Base-by-base conservation (phyloP, 2,888 invertebrate species). In the Blastobasis adustella region DNA sequence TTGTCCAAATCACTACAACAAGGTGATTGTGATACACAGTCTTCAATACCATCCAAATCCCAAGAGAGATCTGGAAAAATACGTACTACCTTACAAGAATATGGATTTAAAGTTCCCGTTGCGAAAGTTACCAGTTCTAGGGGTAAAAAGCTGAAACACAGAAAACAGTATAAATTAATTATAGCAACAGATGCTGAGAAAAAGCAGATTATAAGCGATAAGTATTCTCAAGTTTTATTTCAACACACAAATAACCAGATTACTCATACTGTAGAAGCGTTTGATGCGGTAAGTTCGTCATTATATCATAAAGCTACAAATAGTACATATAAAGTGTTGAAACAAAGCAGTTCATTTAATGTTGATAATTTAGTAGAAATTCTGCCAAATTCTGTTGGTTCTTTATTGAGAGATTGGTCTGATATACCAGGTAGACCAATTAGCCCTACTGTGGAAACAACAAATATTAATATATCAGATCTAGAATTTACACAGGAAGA, bases 381-480 rank as follows among this genome's bases (percentile, higher is more conserved):
- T 47, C 75, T 78, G 41, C 61, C 49, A 46, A 65, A 69, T 46
- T 79, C 74, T 58, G 72, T 79, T 42, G 89, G 91, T 36, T 75
- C 76, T 67, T 76, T 92, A 50, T 69, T 93, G n/a, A 90, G 84
- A 73, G 84, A 91, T 64, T 93, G 92, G 91, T 71, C 79, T 37
- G 65, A 79, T 47, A 93, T 93, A 62, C 91, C 91, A 5, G 93
- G 93, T 0, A 81, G 93, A 53, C 92, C 92, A 48, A 61, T 66
- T 8, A 90, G 92, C 50, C 93, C 93, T 1, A 58, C 63, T 39
- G 56, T 55, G 53, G 57, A 72, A 47, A 45, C 54, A 46, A 55
- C 49, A 37, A 58, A 56, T 47, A 67, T 78, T 58, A 67, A 75
- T 57, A 73, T 87, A 48, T 73, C 69, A 62, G 73, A 80, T 57